phyloP scores from a whole-genome alignment of 2,888 invertebrate genomes.

The Odontomyia ornata region DNA sequence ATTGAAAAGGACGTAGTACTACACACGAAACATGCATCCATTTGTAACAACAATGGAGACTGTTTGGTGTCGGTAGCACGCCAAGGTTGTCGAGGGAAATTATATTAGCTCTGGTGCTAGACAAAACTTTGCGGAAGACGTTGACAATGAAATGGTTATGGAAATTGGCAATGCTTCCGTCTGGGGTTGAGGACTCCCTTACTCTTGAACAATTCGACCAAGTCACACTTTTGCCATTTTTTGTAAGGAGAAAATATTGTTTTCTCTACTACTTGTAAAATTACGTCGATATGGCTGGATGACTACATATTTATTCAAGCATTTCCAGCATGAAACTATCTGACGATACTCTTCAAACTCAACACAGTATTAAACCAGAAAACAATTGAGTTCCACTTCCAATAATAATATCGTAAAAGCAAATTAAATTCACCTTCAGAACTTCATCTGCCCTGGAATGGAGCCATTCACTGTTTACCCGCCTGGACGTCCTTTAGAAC shows the following conservation, averaged over 20 bases:
- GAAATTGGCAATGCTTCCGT: neutral
- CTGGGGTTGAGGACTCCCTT: no score
- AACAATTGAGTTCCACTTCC: constrained; percentile 26
- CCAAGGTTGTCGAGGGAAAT: constrained; percentile 33
- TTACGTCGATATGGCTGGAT: no score
- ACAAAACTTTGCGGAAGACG: neutral
- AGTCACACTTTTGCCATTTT: no score
- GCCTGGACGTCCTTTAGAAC: neutral
- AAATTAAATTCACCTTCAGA: constrained; percentile 47
- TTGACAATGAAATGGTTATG: neutral
- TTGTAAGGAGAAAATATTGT: no score
- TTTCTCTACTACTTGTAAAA: no score
- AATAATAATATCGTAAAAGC: constrained; percentile 48
- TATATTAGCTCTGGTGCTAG: constrained; percentile 7
- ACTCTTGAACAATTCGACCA: no score
- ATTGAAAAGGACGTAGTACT: neutral
- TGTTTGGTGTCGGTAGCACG: neutral
- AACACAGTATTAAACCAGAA: no score
- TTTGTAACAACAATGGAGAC: neutral
- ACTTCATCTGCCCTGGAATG: constrained; percentile 17
- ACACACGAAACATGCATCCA: constrained; percentile 22
- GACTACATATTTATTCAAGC: no score
- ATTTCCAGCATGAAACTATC: no score
- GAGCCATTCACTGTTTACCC: constrained; percentile 18
- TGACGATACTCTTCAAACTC: no score